These are phyloP conservation scores for Papilio elwesi DNA, from an alignment of 2,888 invertebrate species.

Conservation along the genomic window DNA sequence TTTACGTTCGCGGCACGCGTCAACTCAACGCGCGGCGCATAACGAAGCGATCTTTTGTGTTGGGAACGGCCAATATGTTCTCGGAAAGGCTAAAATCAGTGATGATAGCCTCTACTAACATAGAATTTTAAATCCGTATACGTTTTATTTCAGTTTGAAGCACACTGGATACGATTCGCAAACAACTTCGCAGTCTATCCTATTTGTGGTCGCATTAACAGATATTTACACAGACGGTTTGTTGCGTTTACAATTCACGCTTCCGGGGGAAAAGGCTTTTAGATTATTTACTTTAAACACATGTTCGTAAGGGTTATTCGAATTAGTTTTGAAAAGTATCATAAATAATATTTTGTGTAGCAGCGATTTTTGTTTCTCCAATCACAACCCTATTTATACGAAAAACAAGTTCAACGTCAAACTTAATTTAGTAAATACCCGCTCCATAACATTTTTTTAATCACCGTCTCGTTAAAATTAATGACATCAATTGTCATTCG, in stretches of 20 bases:
- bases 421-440: conserved; percentile 26
- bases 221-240: conserved; percentile 21
- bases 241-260: conserved; percentile 20
- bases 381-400: conserved; percentile 9
- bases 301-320: neutral
- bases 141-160: conserved; percentile 43
- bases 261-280: conserved; percentile 22
- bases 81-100: conserved; percentile 61
- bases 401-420: conserved; percentile 6
- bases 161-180: conserved; percentile 42
- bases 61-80: conserved; percentile 63
- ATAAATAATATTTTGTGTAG: neutral
- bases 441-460: conserved; percentile 28
- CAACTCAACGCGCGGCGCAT: conserved; percentile 59
- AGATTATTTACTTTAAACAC: neutral
- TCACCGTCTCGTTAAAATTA: conserved; percentile 20
- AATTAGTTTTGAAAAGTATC: neutral
- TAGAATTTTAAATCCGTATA: conserved; percentile 53
- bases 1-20: conserved; percentile 72
- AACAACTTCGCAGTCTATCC: conserved; percentile 29
- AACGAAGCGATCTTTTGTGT: conserved; percentile 61
- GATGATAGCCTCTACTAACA: conserved; percentile 52
- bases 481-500: conserved; percentile 22
- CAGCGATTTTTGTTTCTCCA: neutral
- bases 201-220: conserved; percentile 25